Conservation (phyloP, 2,888 invertebrate genomes). For the Mycalesis mineus region DNA sequence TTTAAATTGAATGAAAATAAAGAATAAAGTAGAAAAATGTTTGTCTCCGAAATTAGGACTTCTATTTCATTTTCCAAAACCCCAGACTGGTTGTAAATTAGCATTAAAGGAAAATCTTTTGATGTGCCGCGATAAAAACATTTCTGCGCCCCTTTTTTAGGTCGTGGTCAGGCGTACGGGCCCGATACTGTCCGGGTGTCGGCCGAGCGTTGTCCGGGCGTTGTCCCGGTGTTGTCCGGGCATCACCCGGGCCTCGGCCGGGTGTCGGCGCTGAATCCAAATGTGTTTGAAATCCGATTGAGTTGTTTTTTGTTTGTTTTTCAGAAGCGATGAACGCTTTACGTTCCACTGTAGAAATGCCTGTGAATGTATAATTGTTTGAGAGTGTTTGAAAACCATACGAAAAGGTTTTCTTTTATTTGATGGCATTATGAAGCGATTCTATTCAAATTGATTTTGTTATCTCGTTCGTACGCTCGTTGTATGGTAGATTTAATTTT, state of each 20-base stretch:
- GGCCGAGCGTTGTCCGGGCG: too few species aligned
- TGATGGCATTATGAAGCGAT: too few species aligned
- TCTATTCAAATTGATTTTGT: too few species aligned
- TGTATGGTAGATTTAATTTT: too few species aligned
- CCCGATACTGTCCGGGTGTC: neutral
- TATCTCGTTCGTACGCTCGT: too few species aligned
- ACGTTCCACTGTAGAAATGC: neutral
- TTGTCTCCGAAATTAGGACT: constrained; percentile 5
- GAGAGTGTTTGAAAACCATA: neutral
- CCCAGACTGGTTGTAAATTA: constrained; percentile 11
- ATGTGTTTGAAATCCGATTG: constrained; percentile 5
- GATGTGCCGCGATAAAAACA: constrained; percentile 13
- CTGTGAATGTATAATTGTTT: neutral
- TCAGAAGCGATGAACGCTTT: neutral
- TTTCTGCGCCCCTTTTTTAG: neutral
- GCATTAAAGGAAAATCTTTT: constrained; percentile 19
- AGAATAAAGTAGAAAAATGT: neutral
- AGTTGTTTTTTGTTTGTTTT: constrained; percentile 1
- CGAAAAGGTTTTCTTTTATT: too few species aligned
- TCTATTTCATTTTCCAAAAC: constrained; percentile 11
- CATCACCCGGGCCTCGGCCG: too few species aligned
- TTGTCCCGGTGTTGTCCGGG: too few species aligned
- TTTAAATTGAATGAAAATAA: too few species aligned
- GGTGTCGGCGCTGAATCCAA: neutral
- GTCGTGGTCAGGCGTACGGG: constrained; percentile 1